Percentiles rank a stretch among this genome's conserved stretches.
phyloP scores from a whole-genome alignment of 23 tunicate species.

The Aplidium turbinatum region DNA sequence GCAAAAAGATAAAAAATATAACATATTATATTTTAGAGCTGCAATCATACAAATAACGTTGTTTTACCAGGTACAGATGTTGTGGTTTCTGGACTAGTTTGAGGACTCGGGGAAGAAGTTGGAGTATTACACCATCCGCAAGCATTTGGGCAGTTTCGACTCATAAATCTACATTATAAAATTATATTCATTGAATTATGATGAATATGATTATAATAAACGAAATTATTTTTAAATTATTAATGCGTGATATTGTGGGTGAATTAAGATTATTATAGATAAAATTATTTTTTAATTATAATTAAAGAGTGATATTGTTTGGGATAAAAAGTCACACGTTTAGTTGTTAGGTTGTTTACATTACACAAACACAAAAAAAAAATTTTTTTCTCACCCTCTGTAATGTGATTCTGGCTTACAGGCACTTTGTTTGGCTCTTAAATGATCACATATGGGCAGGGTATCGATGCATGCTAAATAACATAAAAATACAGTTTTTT shows the following conservation, averaged over 20 bases:
- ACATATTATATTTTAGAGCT: no score
- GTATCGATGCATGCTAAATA: background rate
- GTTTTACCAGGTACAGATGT: background rate
- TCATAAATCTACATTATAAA: conserved; percentile 49
- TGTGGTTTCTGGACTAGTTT: background rate
- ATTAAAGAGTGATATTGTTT: no score
- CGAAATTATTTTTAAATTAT: no score
- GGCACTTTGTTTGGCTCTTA: conserved; percentile 1
- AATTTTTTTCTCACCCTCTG: conserved; percentile 21
- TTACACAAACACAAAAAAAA: no score
- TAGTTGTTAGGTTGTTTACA: no score
- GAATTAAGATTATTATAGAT: no score
- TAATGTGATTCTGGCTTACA: background rate
- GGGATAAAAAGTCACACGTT: no score
- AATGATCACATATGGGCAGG: background rate
- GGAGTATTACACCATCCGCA: conserved; percentile 50
- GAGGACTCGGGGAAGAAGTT: background rate
- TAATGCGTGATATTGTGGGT: no score
- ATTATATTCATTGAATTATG: background rate
- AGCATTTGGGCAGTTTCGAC: conserved; percentile 68
- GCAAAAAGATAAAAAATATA: no score
- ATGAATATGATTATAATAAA: no score
- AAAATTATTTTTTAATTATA: no score
- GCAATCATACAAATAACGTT: background rate
- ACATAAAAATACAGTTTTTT: no score